Percentiles rank a stretch among this genome's conserved stretches.
Conservation (phyloP, 2,113 vertebrate genomes). For the Canis aureus region DNA sequence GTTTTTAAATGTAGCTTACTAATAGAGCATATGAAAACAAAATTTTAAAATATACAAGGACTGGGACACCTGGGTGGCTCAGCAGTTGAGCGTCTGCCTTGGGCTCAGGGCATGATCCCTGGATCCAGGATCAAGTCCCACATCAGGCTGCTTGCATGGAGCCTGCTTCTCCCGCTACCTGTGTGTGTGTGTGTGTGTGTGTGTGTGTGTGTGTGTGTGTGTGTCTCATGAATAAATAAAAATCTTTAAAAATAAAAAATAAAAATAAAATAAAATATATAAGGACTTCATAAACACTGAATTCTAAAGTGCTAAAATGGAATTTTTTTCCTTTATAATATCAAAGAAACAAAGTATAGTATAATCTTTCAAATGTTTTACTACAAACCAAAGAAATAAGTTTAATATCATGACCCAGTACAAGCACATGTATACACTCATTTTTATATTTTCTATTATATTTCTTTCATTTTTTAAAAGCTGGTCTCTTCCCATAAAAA, state of each 20-base stretch:
- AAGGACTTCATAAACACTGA: background rate
- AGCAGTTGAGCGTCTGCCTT: too few relatives aligned
- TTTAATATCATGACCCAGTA: background rate
- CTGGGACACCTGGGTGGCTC: background rate
- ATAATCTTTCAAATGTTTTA: background rate
- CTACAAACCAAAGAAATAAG: background rate
- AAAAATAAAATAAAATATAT: constrained; percentile 29
- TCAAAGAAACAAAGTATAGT: background rate
- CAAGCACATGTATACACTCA: background rate
- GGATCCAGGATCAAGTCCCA: too few relatives aligned
- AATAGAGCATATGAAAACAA: background rate
- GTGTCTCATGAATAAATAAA: too few relatives aligned
- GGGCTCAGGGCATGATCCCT: too few relatives aligned
- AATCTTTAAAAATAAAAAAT: background rate
- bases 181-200: too few relatives aligned
- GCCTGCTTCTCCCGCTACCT: too few relatives aligned
- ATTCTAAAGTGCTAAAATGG: constrained; percentile 19
- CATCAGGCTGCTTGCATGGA: too few relatives aligned
- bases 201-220: too few relatives aligned
- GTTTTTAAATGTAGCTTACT: constrained; percentile 25
- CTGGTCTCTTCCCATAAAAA: constrained; percentile 21
- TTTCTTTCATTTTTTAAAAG: constrained; percentile 34
- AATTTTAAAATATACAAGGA: background rate
- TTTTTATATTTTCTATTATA: constrained; percentile 48
- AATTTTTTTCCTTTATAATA: background rate